These are phyloP conservation scores for Ceratothoa steindachneri DNA, from an alignment of 2,888 invertebrate genomes.

Conservation along the genomic window DNA sequence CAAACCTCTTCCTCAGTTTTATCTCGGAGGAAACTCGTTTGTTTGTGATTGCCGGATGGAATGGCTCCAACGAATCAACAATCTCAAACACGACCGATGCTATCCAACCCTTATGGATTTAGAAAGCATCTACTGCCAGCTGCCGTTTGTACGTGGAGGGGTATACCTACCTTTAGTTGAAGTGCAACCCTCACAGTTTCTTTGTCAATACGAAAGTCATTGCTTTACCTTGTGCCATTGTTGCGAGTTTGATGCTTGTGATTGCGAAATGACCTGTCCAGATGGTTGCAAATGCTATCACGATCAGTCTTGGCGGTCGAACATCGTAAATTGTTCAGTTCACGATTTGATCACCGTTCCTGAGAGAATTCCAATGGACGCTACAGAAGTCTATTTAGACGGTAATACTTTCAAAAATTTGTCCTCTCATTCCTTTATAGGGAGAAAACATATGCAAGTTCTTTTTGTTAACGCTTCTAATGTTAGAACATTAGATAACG, in stretches of 20 bases:
- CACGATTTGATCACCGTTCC: conserved; percentile 58
- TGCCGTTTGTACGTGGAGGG: conserved; percentile 71
- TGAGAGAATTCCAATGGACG: conserved; percentile 82
- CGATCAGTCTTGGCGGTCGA: conserved; percentile 79
- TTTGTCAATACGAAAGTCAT: conserved; percentile 77
- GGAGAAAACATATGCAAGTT: conserved; percentile 70
- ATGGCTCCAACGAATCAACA: conserved; percentile 80
- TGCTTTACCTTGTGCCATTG: conserved; percentile 84
- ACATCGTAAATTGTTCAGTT: conserved; percentile 77
- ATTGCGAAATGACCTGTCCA: conserved; percentile 88
- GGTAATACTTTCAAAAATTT: conserved; percentile 73
- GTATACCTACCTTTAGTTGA: conserved; percentile 70
- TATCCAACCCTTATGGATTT: conserved; percentile 78
- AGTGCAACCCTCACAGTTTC: conserved; percentile 74
- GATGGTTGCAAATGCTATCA: conserved; percentile 82
- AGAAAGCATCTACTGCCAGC: conserved; percentile 74
- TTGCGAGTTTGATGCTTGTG: conserved; percentile 86
- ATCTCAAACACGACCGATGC: conserved; percentile 71
- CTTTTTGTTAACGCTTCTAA: conserved; percentile 73
- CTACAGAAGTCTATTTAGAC: conserved; percentile 79
- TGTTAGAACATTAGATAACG: conserved; percentile 72
- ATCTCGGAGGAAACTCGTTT: conserved; percentile 78
- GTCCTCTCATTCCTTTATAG: conserved; percentile 78
- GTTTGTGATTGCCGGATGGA: conserved; percentile 87
- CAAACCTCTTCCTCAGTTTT: conserved; percentile 72